These are phyloP conservation scores for Microtus oregoni DNA, from an alignment of 2,113 vertebrate species.

Conservation along the genomic window DNA sequence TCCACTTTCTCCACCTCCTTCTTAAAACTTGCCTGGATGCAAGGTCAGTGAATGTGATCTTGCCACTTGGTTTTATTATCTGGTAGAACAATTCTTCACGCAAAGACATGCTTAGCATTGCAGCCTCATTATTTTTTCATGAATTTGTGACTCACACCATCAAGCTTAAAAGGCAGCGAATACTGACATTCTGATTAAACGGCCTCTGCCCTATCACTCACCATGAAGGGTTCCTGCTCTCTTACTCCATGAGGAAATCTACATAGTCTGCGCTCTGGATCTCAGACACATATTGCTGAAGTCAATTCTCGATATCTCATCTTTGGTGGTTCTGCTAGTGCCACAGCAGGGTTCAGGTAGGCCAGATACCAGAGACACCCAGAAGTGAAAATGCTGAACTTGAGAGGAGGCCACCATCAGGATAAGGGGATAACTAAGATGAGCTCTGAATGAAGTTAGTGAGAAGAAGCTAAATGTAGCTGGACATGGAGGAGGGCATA, in stretches of 20 bases:
- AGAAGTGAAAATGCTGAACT: background rate
- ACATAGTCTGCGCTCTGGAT: background rate
- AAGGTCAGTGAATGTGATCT: background rate
- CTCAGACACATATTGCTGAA: background rate
- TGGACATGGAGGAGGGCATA: fast-evolving
- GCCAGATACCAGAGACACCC: background rate
- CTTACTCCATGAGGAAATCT: background rate
- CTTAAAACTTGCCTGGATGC: background rate
- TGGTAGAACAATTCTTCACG: background rate
- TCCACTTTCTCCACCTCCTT: background rate
- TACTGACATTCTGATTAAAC: background rate
- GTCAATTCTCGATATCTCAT: background rate
- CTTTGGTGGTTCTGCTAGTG: background rate
- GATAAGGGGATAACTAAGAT: background rate
- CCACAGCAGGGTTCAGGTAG: background rate
- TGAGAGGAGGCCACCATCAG: background rate
- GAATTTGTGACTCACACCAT: background rate
- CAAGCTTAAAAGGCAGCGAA: background rate
- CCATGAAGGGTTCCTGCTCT: background rate
- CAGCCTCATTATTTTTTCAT: background rate
- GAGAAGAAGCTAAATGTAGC: background rate
- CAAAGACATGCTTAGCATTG: background rate
- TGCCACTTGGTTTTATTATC: background rate
- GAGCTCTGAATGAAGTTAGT: background rate
- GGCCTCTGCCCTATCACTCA: background rate